These are phyloP conservation scores for Beaufortia kweichowensis DNA, from an alignment of 2,113 vertebrate species.

Conservation along the genomic window DNA sequence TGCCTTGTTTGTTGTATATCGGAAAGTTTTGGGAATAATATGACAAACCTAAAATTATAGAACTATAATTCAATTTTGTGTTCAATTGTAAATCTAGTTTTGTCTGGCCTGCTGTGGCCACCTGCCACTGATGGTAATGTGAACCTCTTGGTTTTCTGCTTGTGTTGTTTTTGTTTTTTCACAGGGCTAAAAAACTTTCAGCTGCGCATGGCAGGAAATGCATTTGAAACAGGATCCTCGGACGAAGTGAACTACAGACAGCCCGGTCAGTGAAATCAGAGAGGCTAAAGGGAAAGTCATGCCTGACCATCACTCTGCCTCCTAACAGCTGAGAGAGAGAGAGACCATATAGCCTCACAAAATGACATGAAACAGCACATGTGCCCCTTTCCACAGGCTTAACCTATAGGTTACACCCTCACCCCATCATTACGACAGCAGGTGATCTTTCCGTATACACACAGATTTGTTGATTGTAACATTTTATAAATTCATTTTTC, in stretches of 20 bases:
- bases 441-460: too few relatives aligned
- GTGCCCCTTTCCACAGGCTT: too few relatives aligned
- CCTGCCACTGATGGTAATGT: neutral
- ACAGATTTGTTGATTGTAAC: too few relatives aligned
- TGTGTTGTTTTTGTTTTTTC: neutral
- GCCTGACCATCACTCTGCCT: conserved; percentile 15
- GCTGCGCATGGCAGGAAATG: conserved; percentile 9
- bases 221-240: conserved; percentile 28
- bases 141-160: neutral
- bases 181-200: neutral
- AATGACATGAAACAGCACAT: too few relatives aligned
- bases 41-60: neutral
- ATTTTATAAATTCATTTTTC: too few relatives aligned
- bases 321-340: conserved; percentile 33
- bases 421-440: too few relatives aligned
- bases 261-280: conserved; percentile 44
- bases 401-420: too few relatives aligned
- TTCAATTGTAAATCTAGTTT: neutral
- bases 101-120: neutral
- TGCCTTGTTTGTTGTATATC: neutral
- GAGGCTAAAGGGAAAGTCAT: conserved; percentile 34
- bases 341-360: too few relatives aligned
- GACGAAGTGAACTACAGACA: neutral
- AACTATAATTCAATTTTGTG: neutral
- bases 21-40: neutral